phyloP scores from a whole-genome alignment of 2,888 invertebrate genomes.

The Dusona sp. region DNA sequence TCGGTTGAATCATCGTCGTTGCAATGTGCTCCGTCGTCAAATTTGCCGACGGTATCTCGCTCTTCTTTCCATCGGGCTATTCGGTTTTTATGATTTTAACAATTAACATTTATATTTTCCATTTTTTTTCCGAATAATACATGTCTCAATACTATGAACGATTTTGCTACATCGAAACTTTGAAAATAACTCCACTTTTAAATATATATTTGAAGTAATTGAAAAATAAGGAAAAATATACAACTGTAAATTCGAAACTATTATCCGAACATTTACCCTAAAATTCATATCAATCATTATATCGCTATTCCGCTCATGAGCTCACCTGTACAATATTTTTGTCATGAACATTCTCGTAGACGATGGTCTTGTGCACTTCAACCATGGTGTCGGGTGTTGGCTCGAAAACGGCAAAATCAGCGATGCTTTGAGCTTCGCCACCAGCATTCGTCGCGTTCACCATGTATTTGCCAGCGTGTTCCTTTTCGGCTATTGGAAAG shows the following conservation, averaged over 20 bases:
- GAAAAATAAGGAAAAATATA: background rate
- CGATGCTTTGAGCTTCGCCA: slow-evolving; percentile 93
- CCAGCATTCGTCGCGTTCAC: slow-evolving; percentile 90
- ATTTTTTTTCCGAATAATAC: slow-evolving; percentile 8
- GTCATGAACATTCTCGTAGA: slow-evolving; percentile 86
- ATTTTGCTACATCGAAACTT: background rate
- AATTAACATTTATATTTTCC: background rate
- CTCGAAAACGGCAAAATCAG: slow-evolving; percentile 91
- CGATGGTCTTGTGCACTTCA: slow-evolving; percentile 89
- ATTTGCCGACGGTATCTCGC: slow-evolving; percentile 79
- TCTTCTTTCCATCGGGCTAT: slow-evolving; percentile 80
- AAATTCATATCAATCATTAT: background rate
- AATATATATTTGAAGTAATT: background rate
- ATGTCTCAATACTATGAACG: background rate
- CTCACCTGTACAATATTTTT: slow-evolving; percentile 81
- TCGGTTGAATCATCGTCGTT: slow-evolving; percentile 81
- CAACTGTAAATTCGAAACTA: background rate
- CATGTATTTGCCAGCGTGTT: slow-evolving; percentile 92
- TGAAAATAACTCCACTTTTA: background rate
- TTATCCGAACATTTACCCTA: too few relatives aligned
- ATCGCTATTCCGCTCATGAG: slow-evolving; percentile 19
- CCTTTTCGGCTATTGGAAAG: slow-evolving; percentile 85
- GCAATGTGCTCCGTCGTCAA: slow-evolving; percentile 79
- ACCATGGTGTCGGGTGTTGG: slow-evolving; percentile 89
- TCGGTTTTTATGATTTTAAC: slow-evolving; percentile 46